Evolutionary conservation across 1,140 invertebrate genomes (phyloP), one percentile per base, ranked within the genome.

Genomic region (Drosophila miranda): DNA sequence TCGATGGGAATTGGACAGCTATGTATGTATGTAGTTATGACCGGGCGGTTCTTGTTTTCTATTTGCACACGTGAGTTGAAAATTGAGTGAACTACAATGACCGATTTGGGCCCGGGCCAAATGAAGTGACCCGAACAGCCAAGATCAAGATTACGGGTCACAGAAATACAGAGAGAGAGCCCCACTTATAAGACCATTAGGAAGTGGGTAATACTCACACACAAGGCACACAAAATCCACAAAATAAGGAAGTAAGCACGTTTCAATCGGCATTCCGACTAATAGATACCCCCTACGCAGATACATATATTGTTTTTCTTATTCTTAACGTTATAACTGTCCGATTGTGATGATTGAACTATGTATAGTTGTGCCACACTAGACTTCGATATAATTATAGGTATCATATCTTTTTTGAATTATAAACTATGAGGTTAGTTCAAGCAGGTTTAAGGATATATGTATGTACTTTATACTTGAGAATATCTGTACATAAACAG

Each of bases 131-230:
- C 59, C 43, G 46, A 48, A 46, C 45, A 16, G 16, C 23, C 58
- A 38, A 63, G 59, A 73, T 73, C 41, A 48, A 86, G 81, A 86
- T 86, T 73, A 78, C 51, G 46, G 28, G 55, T 52, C 46, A 57
- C 55, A 51, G 30, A 58, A 46, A 51, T 50, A 42, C 50, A 49
- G 16, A 48, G 50, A 34, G 14, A 48, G 38, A 42, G 9, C 14
- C 21, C 75, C 79, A 83, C 80, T 83, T 75, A 83, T 60, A 62
- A 76, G 74, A 13, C 77, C 77, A 86, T 84, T 84, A 81, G 70
- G 68, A 68, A 55, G 45, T 19, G 48, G 38, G 7, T 14, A 71
- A 61, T 61, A 45, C 67, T 8, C 13, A 23, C 44, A 81, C 53
- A 80, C 78, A 81, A 3, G 11, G 8, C 11, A 4, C 34, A 38